Conservation (phyloP, 2,797 vertebrate genomes). For the Chaenodraco wilsoni region DNA sequence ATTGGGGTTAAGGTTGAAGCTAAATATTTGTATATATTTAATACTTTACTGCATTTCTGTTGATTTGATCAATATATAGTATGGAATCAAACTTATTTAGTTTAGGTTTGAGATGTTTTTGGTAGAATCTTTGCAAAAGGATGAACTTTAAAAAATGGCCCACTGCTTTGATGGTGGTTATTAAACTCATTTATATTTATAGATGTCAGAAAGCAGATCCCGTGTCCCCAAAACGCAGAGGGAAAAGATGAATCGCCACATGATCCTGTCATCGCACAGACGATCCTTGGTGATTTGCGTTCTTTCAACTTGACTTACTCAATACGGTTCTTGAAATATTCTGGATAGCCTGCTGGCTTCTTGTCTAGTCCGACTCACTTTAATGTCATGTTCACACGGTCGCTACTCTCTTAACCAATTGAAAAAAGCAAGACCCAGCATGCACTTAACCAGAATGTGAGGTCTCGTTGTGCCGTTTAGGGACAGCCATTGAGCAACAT, state of each 20-base stretch:
- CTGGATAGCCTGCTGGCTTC: background rate
- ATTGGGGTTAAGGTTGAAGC: too few relatives aligned
- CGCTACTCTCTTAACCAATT: background rate
- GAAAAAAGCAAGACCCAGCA: background rate
- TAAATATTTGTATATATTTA: too few relatives aligned
- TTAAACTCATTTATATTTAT: background rate
- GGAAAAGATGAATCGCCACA: background rate
- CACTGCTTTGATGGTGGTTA: background rate
- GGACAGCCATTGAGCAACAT: slow-evolving; percentile 1
- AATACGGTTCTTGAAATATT: background rate
- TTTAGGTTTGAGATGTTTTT: slow-evolving; percentile 2
- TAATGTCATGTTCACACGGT: background rate
- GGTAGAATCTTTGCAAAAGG: slow-evolving; percentile 4
- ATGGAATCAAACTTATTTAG: background rate
- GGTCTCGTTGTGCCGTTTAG: background rate
- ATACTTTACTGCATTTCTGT: background rate
- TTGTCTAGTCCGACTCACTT: background rate
- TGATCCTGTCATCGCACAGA: too few relatives aligned
- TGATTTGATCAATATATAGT: background rate
- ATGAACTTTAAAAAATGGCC: slow-evolving; percentile 26
- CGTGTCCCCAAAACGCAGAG: too few relatives aligned
- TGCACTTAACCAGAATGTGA: background rate
- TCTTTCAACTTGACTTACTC: too few relatives aligned
- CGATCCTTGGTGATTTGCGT: too few relatives aligned
- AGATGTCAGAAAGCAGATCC: background rate